Conservation (phyloP, 2,888 invertebrate genomes). For the Amblyjoppa proteus region DNA sequence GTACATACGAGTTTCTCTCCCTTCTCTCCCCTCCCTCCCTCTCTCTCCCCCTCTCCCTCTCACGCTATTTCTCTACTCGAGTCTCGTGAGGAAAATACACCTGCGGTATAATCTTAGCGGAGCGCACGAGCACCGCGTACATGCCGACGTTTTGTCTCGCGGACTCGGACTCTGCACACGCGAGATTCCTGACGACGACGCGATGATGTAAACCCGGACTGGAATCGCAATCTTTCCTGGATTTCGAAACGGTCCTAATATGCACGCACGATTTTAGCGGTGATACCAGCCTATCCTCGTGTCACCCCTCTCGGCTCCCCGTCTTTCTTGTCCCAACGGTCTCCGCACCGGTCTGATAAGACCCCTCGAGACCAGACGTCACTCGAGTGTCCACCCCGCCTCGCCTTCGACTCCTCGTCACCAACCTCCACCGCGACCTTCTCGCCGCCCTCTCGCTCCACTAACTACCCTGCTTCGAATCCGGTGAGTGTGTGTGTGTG, state of each 20-base stretch:
- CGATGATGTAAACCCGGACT: neutral
- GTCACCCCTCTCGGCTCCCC: constrained; percentile 39
- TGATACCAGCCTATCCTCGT: constrained; percentile 40
- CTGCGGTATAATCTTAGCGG: constrained; percentile 54
- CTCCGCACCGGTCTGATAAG: constrained; percentile 61
- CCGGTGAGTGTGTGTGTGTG: neutral
- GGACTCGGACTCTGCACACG: constrained; percentile 55
- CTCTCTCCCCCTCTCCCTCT: neutral
- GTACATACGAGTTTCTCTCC: constrained; percentile 6
- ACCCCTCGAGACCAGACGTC: constrained; percentile 71
- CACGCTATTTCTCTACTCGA: constrained; percentile 39
- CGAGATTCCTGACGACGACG: constrained; percentile 52
- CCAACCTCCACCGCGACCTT: constrained; percentile 19
- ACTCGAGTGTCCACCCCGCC: constrained; percentile 56
- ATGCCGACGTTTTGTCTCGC: constrained; percentile 51
- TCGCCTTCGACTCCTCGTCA: constrained; percentile 46
- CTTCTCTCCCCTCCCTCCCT: constrained; percentile 1
- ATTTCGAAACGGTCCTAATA: neutral
- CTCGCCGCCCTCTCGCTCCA: neutral
- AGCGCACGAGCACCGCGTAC: constrained; percentile 26
- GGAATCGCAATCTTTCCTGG: neutral
- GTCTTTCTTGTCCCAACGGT: constrained; percentile 20
- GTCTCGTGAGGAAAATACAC: constrained; percentile 59
- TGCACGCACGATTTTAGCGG: neutral
- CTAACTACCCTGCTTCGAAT: constrained; percentile 49